Evolutionary conservation across 2,797 vertebrate genomes (phyloP).

Genomic region (Pristis pectinata): DNA sequence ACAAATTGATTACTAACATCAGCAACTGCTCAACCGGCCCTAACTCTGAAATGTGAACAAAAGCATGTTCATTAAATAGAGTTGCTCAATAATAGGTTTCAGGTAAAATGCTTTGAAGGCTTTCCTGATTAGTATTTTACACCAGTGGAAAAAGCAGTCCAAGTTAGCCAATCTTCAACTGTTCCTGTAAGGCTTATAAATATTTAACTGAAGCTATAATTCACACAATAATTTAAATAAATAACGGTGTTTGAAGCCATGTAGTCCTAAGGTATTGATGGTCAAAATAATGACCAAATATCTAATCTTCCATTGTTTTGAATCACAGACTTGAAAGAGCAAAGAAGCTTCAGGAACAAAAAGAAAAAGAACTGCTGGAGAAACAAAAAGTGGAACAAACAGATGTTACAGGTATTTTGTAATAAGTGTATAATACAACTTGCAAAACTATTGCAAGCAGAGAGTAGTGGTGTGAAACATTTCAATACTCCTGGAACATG

Average conservation of each 20-base stretch:
- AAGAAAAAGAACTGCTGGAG: conserved; percentile 91
- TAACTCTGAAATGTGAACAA: not conserved
- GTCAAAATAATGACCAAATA: not conserved
- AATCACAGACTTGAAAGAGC: conserved; percentile 82
- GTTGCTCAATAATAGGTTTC: not conserved
- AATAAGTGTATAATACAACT: not conserved
- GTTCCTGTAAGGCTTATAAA: not conserved
- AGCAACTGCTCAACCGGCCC: not conserved
- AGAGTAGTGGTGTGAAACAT: too few species aligned
- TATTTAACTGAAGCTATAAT: not conserved
- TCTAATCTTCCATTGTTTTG: not conserved
- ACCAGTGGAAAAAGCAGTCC: not conserved
- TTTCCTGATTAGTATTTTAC: not conserved
- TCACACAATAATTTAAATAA: not conserved
- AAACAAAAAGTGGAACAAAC: conserved; percentile 86
- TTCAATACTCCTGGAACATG: too few species aligned
- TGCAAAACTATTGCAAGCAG: not conserved
- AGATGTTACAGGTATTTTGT: conserved; percentile 70
- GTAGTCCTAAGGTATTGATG: not conserved
- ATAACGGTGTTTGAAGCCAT: not conserved
- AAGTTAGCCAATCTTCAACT: not conserved
- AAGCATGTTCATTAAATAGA: not conserved
- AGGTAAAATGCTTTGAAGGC: not conserved
- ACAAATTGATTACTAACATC: not conserved
- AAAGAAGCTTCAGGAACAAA: conserved; percentile 94